Percentiles rank a stretch among this genome's conserved stretches.
phyloP scores from a whole-genome alignment of 1,140 invertebrate genomes.

The Brachionus rubens region DNA sequence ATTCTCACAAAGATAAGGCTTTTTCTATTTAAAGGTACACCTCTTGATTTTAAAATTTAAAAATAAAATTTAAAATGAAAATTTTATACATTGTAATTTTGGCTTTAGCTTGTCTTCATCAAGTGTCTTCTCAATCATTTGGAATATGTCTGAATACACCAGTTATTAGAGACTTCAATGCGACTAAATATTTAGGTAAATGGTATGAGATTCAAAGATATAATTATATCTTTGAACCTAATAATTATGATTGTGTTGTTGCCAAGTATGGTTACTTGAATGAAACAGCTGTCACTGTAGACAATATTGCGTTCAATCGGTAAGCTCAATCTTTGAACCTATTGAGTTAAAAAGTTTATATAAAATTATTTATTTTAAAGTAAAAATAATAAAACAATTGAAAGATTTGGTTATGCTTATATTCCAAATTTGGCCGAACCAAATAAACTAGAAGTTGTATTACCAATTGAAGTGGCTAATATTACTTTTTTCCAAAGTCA shows the following conservation, averaged over 20 bases:
- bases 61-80: constrained; percentile 8
- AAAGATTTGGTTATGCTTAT: background rate
- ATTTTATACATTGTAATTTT: background rate
- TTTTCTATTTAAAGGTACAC: too few species aligned
- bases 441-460: background rate
- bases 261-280: background rate
- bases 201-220: background rate
- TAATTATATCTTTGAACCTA: background rate
- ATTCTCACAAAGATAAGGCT: too few species aligned
- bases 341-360: too few species aligned
- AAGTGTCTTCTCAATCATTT: background rate
- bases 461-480: background rate
- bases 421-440: background rate
- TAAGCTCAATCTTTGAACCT: too few species aligned
- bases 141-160: background rate
- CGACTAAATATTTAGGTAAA: background rate
- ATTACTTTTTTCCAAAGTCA: background rate
- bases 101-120: background rate
- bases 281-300: background rate
- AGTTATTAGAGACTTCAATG: too few species aligned
- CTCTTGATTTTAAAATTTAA: background rate
- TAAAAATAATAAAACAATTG: background rate
- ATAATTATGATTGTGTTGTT: background rate
- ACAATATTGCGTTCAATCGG: too few species aligned
- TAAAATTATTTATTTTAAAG: background rate